These are phyloP conservation scores for Echinops telfairi DNA, from an alignment of 2,113 vertebrate species.

Conservation along the genomic window DNA sequence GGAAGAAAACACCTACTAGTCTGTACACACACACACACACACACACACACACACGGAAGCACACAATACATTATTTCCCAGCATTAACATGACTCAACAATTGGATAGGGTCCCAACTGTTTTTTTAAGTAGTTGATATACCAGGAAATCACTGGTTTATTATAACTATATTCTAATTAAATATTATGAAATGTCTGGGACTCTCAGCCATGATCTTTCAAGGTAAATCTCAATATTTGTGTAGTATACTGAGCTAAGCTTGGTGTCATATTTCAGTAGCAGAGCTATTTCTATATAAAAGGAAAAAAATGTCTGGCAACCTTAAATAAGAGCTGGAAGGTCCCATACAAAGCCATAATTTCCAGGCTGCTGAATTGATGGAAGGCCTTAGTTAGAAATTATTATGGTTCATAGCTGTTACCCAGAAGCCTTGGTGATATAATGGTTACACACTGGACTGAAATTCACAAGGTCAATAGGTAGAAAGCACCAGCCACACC, in stretches of 20 bases:
- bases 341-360: not conserved
- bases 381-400: not conserved
- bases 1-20: slow-evolving; percentile 10
- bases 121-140: slow-evolving; percentile 27
- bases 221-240: slow-evolving; percentile 54
- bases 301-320: slow-evolving; percentile 60
- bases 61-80: not conserved
- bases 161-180: slow-evolving; percentile 3
- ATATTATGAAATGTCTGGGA: slow-evolving; percentile 35
- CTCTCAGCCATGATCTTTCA: slow-evolving; percentile 17
- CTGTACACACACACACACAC: not conserved
- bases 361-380: not conserved
- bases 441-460: too few relatives aligned
- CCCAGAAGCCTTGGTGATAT: too few relatives aligned
- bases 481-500: too few relatives aligned
- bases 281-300: slow-evolving; percentile 78
- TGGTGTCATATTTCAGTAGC: slow-evolving; percentile 78
- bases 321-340: slow-evolving; percentile 38
- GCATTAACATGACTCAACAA: not conserved
- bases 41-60: too few relatives aligned
- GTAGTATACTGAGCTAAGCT: slow-evolving; percentile 19
- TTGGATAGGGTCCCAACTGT: not conserved
- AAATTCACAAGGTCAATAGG: too few relatives aligned
- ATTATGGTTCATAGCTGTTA: not conserved
- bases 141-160: not conserved